Evolutionary conservation across 2,113 vertebrate species (phyloP).

Genomic region (Irena cyanogastra): DNA sequence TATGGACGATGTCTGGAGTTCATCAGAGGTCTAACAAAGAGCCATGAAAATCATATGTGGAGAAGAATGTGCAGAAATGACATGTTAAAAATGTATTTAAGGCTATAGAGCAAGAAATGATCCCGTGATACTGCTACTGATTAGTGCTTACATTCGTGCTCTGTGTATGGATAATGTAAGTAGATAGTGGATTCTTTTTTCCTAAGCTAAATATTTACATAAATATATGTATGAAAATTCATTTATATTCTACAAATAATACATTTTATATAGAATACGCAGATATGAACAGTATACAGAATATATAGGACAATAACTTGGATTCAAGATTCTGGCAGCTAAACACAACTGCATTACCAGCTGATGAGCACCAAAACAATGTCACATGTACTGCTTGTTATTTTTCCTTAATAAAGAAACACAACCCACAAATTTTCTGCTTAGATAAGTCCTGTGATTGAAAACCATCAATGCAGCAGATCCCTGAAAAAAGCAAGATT

Average conservation of each 20-base stretch:
- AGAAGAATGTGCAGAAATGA: background rate
- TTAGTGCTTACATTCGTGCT: background rate
- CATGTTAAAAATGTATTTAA: background rate
- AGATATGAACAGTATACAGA: background rate
- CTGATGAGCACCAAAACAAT: background rate
- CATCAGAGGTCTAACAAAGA: background rate
- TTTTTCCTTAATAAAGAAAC: background rate
- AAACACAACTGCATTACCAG: background rate
- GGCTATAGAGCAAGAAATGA: background rate
- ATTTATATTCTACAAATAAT: background rate
- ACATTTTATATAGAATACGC: background rate
- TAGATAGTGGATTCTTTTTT: background rate
- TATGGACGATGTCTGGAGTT: background rate
- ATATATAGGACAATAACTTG: background rate
- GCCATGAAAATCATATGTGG: background rate
- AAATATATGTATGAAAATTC: background rate
- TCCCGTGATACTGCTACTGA: background rate
- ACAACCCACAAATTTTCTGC: background rate
- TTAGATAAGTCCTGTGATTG: background rate
- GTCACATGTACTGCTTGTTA: background rate
- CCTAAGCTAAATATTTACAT: background rate
- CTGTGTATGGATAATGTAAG: fast-evolving
- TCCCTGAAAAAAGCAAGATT: background rate
- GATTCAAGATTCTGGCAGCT: background rate
- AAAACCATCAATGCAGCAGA: background rate